phyloP scores from a whole-genome alignment of 2,113 vertebrate species.

The Corvus cornix region DNA sequence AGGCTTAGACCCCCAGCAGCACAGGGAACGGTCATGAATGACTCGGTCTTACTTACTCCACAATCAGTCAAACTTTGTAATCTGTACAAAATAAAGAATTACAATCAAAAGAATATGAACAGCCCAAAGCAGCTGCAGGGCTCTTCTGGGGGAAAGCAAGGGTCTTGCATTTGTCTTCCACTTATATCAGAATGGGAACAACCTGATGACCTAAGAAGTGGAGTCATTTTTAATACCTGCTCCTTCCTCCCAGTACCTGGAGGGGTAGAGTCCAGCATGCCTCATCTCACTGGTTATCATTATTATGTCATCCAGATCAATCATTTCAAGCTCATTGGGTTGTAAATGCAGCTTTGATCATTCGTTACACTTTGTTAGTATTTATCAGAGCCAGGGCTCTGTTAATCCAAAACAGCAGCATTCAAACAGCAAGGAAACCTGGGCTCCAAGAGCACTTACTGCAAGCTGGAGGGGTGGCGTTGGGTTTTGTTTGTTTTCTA shows the following conservation, averaged over 20 bases:
- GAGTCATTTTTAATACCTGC: constrained; percentile 55
- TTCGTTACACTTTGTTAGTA: constrained; percentile 83
- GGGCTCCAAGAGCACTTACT: constrained; percentile 59
- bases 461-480: background rate
- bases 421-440: constrained; percentile 58
- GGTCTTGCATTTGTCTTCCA: background rate
- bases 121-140: constrained; percentile 20
- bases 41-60: background rate
- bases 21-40: background rate
- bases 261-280: constrained; percentile 60
- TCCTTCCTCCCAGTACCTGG: constrained; percentile 52
- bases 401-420: constrained; percentile 77
- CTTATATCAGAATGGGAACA: constrained; percentile 5
- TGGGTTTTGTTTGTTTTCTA: constrained; percentile 43
- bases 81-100: background rate
- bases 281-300: constrained; percentile 75
- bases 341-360: constrained; percentile 80
- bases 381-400: constrained; percentile 78
- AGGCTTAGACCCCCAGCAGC: background rate
- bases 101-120: constrained; percentile 7
- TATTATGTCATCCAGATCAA: constrained; percentile 81
- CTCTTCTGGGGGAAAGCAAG: background rate
- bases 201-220: constrained; percentile 42
- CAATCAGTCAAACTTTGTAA: background rate
- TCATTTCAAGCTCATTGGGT: constrained; percentile 68